These are phyloP conservation scores for Pocillopora verrucosa DNA, from an alignment of 64 coral and sea anemone species.

Conservation along the genomic window DNA sequence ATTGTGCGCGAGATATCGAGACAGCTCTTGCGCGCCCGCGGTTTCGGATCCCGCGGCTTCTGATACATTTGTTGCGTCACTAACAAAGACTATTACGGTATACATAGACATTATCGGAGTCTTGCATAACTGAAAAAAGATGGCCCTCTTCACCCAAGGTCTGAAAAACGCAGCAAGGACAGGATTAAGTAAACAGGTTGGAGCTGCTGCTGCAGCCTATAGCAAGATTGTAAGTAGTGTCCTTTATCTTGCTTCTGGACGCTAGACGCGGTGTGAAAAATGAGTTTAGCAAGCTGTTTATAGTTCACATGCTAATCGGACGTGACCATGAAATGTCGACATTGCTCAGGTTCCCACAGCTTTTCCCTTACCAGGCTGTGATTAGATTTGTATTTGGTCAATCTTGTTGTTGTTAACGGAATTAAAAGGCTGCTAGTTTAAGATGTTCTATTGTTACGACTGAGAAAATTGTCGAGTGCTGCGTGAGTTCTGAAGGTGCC, in stretches of 20 bases:
- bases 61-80: not conserved
- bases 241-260: not conserved
- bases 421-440: not conserved
- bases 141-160: constrained; percentile 25
- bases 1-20: too few relatives aligned
- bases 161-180: constrained; percentile 43
- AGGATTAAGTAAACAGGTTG: constrained; percentile 31
- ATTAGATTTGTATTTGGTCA: not conserved
- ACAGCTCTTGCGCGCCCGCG: not conserved
- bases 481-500: not conserved
- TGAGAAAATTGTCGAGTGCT: not conserved
- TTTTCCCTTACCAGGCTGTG: not conserved
- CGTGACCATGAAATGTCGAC: not conserved
- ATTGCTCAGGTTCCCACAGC: not conserved
- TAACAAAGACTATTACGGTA: not conserved
- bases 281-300: not conserved
- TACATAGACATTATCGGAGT: not conserved
- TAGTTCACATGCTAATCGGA: not conserved
- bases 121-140: not conserved
- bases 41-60: too few relatives aligned
- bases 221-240: constrained; percentile 76
- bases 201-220: constrained; percentile 49
- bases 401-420: not conserved
- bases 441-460: not conserved
- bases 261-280: not conserved